Base-by-base conservation (phyloP, 2,113 vertebrate species). In the Enhydra lutris region DNA sequence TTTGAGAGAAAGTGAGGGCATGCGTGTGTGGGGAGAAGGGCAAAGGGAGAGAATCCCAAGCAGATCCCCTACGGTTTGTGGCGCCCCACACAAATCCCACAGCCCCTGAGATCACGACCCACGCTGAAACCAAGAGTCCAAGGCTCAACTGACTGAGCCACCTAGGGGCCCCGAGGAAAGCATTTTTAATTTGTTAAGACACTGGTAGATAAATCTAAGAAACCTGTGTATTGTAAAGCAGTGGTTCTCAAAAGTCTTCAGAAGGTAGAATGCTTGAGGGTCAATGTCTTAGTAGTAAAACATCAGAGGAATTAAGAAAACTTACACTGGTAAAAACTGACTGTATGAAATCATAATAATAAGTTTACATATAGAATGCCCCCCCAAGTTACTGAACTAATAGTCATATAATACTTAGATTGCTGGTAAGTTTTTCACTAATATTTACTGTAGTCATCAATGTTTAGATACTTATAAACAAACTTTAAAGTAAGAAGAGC, bases 101-200 rank as follows among this genome's bases (percentile, higher is more conserved):
- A 1, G 34, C 17, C 65, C 7, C 65, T n/a, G 65, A 69, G 34
- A 69, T 69, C 34, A 69, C 3, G 7, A 69, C 17, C 34, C 12
- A n/a, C 4, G 34, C 34, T 17, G 7, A 69, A 69, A 69, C 34
- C 34, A 69, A 69, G 67, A 69, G 34, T 69, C 34, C 17, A 18
- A 69, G 67, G 67, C 34, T 69, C 17, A 69, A 69, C 8, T 17
- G 4, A 69, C 34, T n/a, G 67, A 69, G 67, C 67, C 67, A n/a
- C 17, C 18, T 34, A 69, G 17, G 34, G 17, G 7, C 34, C 17
- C 17, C 1, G 20, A 94, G 50, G 91, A 94, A 95, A 76, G 59
- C n/a, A 80, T 63, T 95, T 95, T 89, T 73, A 90, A 95, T 85
- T 86, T 76, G 63, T 86, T 52, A 89, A 85, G 63, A 89, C 84